Conservation (phyloP, 35 echinoderm and acorn worm species). For the Strongylocentrotus purpuratus region DNA sequence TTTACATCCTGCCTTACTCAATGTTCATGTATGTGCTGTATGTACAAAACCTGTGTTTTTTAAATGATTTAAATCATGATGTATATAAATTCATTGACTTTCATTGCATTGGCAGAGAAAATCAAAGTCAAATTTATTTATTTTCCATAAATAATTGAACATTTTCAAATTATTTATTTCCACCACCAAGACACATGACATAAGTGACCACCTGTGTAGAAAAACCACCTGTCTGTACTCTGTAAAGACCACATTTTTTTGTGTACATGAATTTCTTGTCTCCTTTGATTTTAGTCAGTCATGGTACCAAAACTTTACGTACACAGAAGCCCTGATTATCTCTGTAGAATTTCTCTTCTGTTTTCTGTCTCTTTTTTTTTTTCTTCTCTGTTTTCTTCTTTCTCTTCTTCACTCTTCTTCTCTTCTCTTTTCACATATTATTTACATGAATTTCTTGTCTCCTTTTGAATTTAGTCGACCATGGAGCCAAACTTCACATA, state of each 20-base stretch:
- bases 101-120: too few relatives aligned
- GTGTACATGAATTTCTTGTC: background rate
- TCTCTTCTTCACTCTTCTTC: background rate
- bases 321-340: conserved; percentile 78
- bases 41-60: too few relatives aligned
- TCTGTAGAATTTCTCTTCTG: conserved; percentile 7
- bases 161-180: too few relatives aligned
- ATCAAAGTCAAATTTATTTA: too few relatives aligned
- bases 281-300: conserved; percentile 63
- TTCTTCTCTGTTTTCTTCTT: too few relatives aligned
- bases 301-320: conserved; percentile 79
- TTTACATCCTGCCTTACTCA: too few relatives aligned
- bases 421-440: background rate
- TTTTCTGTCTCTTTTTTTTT: background rate
- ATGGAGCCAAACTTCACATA: conserved; percentile 86
- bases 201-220: background rate
- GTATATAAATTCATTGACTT: too few relatives aligned
- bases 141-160: too few relatives aligned
- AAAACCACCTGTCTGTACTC: too few relatives aligned
- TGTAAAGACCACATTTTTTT: too few relatives aligned
- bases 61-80: too few relatives aligned
- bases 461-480: conserved; percentile 62
- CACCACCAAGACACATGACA: background rate
- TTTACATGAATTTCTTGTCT: background rate
- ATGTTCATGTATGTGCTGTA: too few relatives aligned